A percentile compares a stretch with the other conserved stretches of the same genome.
Evolutionary conservation across 2,797 vertebrate species (phyloP).

Genomic region (Gambusia yucatana): DNA sequence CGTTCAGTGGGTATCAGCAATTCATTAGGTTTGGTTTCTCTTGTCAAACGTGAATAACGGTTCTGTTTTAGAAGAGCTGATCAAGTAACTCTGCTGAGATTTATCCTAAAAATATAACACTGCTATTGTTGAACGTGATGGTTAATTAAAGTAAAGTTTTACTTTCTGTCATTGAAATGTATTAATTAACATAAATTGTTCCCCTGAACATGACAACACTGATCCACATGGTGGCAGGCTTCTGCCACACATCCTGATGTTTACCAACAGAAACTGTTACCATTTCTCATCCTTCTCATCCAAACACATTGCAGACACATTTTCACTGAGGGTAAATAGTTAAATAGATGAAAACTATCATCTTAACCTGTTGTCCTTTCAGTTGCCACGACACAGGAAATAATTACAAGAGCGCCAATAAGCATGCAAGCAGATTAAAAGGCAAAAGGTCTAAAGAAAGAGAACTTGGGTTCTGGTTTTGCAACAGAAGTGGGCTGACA

Average conservation of each 20-base stretch:
- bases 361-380: background rate
- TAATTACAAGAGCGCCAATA: background rate
- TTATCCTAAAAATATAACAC: background rate
- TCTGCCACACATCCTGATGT: background rate
- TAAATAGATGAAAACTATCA: background rate
- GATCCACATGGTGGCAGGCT: conserved; percentile 1
- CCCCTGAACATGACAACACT: background rate
- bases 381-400: background rate
- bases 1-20: background rate
- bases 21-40: background rate
- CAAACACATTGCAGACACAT: background rate
- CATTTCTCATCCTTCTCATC: background rate
- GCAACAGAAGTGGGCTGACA: background rate
- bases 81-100: background rate
- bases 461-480: background rate
- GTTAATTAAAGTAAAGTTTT: too few species aligned
- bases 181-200: background rate
- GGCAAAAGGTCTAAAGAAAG: background rate
- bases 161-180: too few species aligned
- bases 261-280: background rate
- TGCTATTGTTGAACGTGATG: background rate
- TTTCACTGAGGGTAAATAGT: background rate
- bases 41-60: background rate
- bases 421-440: background rate
- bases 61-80: background rate